Evolutionary conservation across 1,140 invertebrate genomes (phyloP), one percentile per base, ranked within the genome.

Genomic region (Zaprionus ornatus): DNA sequence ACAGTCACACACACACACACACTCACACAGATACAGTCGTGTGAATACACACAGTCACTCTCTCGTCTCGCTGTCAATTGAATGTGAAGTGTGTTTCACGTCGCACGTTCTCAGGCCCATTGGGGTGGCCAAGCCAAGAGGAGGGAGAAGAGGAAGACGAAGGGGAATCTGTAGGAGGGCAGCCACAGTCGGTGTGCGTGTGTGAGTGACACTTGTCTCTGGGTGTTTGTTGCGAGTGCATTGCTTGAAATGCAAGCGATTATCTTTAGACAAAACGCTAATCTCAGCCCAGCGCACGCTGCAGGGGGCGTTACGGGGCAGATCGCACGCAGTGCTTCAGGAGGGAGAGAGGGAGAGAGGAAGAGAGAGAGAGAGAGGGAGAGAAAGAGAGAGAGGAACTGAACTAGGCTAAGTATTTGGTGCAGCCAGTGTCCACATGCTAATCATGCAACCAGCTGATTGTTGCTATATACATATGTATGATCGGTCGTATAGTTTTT

Each of bases 81-180:
- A 62, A 77, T 77, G 71, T 68, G 54, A 77, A 74, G 70, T 68
- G 75, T 77, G 57, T 67, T 77, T 70, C 40, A 56, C 62, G 54
- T 64, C 45, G 66, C 55, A 45, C 54, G 45, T 21, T 70, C 63
- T 32, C 55, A 37, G n/a, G 29, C 29, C 48, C 29, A 48, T 54
- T 70, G 45, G 54, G 40, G 40, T 60, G 57, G 29, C n/a, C n/a
- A n/a, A 17, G 40, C 15, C 3, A 21, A 19, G 23, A 37, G 29
- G 29, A 7, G 10, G 6, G 15, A n/a, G 35, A 21, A 17, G 17
- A 23, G 35, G 23, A 1, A 9, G 29, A 54, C 29, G 6, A 13
- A 1, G 2, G 54, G n/a, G 35, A 40, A 40, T 37, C 42, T 63
- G 61, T 29, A n/a, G n/a, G 63, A 45, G 62, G 63, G 35, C 64